Conservation (phyloP, 2,888 invertebrate genomes). For the Biston stratarius region DNA sequence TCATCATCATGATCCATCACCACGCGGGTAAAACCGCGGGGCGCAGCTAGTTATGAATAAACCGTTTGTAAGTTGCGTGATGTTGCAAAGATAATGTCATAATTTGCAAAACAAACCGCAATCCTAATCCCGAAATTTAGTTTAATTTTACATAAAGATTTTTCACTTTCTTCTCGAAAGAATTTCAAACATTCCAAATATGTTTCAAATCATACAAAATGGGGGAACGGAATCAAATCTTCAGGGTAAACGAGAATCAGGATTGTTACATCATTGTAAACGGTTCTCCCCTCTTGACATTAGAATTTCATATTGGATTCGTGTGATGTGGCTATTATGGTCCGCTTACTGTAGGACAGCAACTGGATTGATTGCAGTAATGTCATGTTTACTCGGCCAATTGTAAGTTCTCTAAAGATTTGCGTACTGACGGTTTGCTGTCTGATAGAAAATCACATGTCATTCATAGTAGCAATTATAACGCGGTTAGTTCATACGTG, state of each 20-base stretch:
- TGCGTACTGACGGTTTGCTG: background rate
- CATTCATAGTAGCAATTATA: no score
- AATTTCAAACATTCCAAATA: conserved; percentile 40
- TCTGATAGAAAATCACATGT: no score
- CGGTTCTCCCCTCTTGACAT: conserved; percentile 38
- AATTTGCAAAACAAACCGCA: background rate
- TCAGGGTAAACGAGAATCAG: conserved; percentile 43
- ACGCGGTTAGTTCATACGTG: no score
- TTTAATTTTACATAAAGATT: conserved; percentile 21
- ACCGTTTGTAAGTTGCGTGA: no score
- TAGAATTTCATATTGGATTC: conserved; percentile 41
- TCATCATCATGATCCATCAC: no score
- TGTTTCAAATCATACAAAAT: conserved; percentile 43
- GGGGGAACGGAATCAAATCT: conserved; percentile 46
- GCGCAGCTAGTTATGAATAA: no score
- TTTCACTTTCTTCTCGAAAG: conserved; percentile 8
- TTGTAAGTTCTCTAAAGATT: background rate
- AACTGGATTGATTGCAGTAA: background rate
- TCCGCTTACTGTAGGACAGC: conserved; percentile 8
- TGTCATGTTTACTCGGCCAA: background rate
- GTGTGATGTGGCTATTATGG: conserved; percentile 33
- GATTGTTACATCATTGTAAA: conserved; percentile 42
- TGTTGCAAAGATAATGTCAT: no score
- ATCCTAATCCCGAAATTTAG: background rate
- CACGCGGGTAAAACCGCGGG: no score